Percentiles rank a stretch among this genome's conserved stretches.
Evolutionary conservation across 2,888 invertebrate genomes (phyloP).

Genomic region (Scaptomyza flava): DNA sequence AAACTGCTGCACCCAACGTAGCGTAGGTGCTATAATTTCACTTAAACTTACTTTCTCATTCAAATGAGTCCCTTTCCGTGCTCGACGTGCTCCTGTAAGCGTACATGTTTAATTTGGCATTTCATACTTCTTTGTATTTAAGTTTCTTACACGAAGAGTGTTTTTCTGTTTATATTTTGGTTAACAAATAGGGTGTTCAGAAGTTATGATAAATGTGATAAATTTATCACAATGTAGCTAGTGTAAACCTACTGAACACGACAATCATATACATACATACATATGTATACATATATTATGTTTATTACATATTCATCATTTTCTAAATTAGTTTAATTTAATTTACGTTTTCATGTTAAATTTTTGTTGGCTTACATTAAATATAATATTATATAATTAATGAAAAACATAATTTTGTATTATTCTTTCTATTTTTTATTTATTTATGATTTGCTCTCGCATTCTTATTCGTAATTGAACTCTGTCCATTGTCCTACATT

Average conservation of each 20-base stretch:
- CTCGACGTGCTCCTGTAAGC: slow-evolving; percentile 66
- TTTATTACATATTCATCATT: background rate
- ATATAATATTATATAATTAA: slow-evolving; percentile 10
- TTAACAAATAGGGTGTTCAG: too few species aligned
- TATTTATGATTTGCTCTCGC: slow-evolving; percentile 34
- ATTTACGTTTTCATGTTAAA: slow-evolving; percentile 21
- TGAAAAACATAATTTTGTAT: slow-evolving; percentile 18
- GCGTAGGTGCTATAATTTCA: slow-evolving; percentile 63
- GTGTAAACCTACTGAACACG: too few species aligned
- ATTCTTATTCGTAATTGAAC: slow-evolving; percentile 49
- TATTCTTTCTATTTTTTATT: slow-evolving; percentile 34
- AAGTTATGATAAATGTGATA: too few species aligned
- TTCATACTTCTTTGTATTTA: slow-evolving; percentile 58
- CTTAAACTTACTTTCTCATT: background rate
- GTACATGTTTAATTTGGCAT: slow-evolving; percentile 74
- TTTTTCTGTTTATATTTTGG: slow-evolving; percentile 10
- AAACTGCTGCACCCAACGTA: slow-evolving; percentile 50
- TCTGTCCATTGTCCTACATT: slow-evolving; percentile 46
- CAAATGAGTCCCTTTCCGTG: background rate
- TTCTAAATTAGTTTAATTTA: slow-evolving; percentile 35
- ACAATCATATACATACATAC: too few species aligned
- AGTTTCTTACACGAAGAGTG: slow-evolving; percentile 27
- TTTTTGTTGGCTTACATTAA: slow-evolving; percentile 26
- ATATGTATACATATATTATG: background rate
- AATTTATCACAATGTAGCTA: too few species aligned